Conservation (phyloP, 2,888 invertebrate species). For the Cryptosula pallasiana region DNA sequence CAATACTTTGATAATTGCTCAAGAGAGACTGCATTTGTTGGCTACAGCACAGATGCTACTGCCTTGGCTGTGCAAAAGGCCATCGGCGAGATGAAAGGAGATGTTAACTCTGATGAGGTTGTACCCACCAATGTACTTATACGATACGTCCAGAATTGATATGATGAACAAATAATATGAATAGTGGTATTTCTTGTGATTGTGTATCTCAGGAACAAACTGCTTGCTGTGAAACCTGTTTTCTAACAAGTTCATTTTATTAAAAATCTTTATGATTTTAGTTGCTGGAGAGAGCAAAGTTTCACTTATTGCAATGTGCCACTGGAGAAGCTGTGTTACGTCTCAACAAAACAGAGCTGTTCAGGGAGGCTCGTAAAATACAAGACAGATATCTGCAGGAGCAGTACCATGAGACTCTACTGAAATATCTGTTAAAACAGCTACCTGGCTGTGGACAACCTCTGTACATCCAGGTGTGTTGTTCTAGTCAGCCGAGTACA, state of each 20-base stretch:
- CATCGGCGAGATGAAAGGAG: neutral
- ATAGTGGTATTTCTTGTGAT: too few relatives aligned
- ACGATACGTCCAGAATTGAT: too few relatives aligned
- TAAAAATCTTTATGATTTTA: too few relatives aligned
- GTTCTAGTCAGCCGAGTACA: too few relatives aligned
- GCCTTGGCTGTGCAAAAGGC: neutral
- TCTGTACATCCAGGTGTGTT: too few relatives aligned
- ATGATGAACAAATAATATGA: too few relatives aligned
- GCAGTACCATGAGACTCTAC: neutral
- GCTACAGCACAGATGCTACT: neutral
- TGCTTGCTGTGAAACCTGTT: too few relatives aligned
- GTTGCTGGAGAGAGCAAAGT: conserved; percentile 31
- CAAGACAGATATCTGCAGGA: neutral
- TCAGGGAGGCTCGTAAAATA: conserved; percentile 27
- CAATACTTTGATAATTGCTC: neutral
- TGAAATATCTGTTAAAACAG: neutral
- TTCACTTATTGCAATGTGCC: conserved; percentile 39
- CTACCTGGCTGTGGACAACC: too few relatives aligned
- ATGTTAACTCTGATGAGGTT: neutral
- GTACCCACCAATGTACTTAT: too few relatives aligned
- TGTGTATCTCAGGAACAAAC: too few relatives aligned
- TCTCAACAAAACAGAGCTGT: conserved; percentile 30
- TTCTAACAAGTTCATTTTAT: too few relatives aligned
- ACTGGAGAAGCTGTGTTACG: conserved; percentile 41
- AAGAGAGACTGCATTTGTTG: neutral